Evolutionary conservation across 2,113 vertebrate genomes (phyloP), one percentile per base, ranked within the genome.

Genomic region (Sinocyclocheilus anophthalmus): DNA sequence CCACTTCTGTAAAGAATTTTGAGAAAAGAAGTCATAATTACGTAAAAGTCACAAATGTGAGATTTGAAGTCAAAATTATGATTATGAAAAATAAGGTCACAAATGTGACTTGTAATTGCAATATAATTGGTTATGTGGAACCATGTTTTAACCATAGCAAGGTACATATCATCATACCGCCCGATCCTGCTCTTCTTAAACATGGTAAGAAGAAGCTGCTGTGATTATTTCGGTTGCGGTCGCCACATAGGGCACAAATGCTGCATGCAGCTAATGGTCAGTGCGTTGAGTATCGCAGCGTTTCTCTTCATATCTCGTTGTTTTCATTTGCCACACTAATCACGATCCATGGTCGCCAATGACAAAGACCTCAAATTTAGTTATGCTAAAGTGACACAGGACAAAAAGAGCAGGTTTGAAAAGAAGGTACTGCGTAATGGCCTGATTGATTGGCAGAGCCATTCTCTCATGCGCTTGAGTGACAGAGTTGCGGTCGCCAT

Each of bases 361-460:
- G 91, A 92, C 90, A 90, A 86, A 89, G 90, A 91, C 89, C 86
- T 90, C 69, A 87, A 86, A 93, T 88, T 65, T 90, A 89, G 92
- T 92, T 91, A 92, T 92, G 91, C 89, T 92, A 91, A 94, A 89
- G 90, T 90, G 92, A 61, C 85, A 16, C 16, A 53, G 76, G 73
- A 70, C 83, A 37, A 16, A 48, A 81, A 72, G 79, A 72, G 85
- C 50, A 55, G 61, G 69, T 90, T 90, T 90, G 69, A 50, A 86
- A 87, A 42, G 78, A 9, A 76, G 72, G 82, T 88, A 77, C 50
- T 33, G 57, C 90, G 94, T 94, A 94, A 85, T 93, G 90, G 90
- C 88, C 87, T 89, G 90, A 91, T 89, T 95, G 94, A 95, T 92
- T 94, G 94, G 92, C 94, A 93, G 90, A 87, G 84, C 90, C 85